These are phyloP conservation scores for Amorpha juglandis DNA, from an alignment of 2,888 invertebrate genomes.

Conservation along the genomic window DNA sequence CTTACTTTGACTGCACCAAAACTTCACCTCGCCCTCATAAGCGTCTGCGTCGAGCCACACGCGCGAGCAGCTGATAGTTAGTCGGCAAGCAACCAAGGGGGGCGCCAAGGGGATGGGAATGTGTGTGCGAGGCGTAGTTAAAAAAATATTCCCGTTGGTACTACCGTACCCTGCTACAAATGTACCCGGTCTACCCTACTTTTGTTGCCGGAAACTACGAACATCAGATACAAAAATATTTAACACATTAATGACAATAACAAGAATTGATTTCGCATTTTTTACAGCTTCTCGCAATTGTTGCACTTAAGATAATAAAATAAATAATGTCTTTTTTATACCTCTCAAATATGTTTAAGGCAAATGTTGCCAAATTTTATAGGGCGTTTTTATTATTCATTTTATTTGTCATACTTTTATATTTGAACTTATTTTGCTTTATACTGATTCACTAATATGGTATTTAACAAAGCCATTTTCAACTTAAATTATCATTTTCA, in stretches of 20 bases:
- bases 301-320: slow-evolving; percentile 12
- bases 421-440: background rate
- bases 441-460: background rate
- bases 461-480: background rate
- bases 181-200: too few species aligned
- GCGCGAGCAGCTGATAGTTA: too few species aligned
- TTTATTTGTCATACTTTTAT: slow-evolving; percentile 14
- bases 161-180: too few species aligned
- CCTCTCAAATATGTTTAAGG: slow-evolving; percentile 19
- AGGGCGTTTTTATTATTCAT: background rate
- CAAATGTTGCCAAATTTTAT: slow-evolving; percentile 12
- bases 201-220: background rate
- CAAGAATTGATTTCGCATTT: slow-evolving; percentile 1
- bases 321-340: slow-evolving; percentile 19
- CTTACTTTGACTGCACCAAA: too few species aligned
- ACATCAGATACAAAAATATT: background rate
- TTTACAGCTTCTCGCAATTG: slow-evolving; percentile 1
- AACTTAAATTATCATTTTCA: background rate
- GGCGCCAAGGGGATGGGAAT: too few species aligned
- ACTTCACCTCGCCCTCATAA: too few species aligned
- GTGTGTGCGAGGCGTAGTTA: too few species aligned
- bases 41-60: too few species aligned
- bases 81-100: too few species aligned
- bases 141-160: too few species aligned
- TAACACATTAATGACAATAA: background rate